Evolutionary conservation across 37 sponge, comb jelly and placozoan species (phyloP).

Genomic region (Agelas oroides): DNA sequence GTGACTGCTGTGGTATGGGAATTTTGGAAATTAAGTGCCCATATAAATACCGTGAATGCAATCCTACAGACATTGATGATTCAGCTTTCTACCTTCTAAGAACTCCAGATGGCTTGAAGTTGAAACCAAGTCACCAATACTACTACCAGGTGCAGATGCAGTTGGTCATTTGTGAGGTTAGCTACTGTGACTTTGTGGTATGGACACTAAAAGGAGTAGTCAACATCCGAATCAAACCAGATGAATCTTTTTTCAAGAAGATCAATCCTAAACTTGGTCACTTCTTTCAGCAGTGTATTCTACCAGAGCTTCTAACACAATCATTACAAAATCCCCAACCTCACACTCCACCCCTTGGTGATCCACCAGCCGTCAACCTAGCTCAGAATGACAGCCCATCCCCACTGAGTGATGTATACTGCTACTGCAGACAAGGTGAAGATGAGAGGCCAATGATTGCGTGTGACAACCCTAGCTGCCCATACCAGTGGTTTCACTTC

Average conservation of each 20-base stretch:
- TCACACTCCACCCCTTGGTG: no score
- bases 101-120: background rate
- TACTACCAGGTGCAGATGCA: slow-evolving; percentile 54
- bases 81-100: background rate
- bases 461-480: slow-evolving; percentile 38
- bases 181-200: slow-evolving; percentile 40
- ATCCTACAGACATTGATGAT: background rate
- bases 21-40: slow-evolving; percentile 55
- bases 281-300: background rate
- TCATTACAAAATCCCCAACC: no score
- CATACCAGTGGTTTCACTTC: slow-evolving; percentile 42
- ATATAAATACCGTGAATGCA: slow-evolving; percentile 19
- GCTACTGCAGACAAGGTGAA: slow-evolving; percentile 18
- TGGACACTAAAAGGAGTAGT: slow-evolving; percentile 48
- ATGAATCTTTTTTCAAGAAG: background rate
- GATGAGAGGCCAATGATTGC: slow-evolving; percentile 6
- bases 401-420: no score
- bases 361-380: background rate
- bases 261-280: background rate
- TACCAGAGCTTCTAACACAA: no score
- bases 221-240: background rate
- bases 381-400: no score
- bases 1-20: slow-evolving; percentile 51
- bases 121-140: slow-evolving; percentile 20
- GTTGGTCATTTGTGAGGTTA: slow-evolving; percentile 14